Percentiles rank a stretch among this genome's conserved stretches.
Evolutionary conservation across 1,140 invertebrate species (phyloP).

Genomic region (Dinoponera quadriceps): DNA sequence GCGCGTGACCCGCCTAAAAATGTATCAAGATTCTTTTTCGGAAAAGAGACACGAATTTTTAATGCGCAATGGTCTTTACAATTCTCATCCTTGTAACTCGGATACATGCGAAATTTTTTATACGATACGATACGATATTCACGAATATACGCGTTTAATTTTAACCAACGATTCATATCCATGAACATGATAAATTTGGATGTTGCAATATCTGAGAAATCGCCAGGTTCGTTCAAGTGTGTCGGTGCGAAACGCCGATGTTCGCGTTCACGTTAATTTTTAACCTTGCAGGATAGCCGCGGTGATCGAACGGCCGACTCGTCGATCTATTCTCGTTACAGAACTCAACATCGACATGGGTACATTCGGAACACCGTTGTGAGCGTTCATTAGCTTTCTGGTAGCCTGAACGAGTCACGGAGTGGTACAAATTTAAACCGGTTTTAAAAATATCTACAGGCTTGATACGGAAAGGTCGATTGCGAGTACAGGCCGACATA

Average conservation of each 20-base stretch:
- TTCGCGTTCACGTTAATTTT: conserved; percentile 21
- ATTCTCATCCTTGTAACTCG: too few species aligned
- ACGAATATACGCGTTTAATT: background rate
- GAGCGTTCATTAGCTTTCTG: conserved; percentile 56
- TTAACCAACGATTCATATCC: background rate
- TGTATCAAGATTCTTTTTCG: too few species aligned
- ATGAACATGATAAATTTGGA: background rate
- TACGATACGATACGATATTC: too few species aligned
- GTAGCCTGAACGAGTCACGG: background rate
- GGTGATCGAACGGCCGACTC: conserved; percentile 16
- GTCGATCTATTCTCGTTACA: conserved; percentile 50
- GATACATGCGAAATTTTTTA: too few species aligned
- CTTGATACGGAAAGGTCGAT: conserved; percentile 47
- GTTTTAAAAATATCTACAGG: conserved; percentile 44
- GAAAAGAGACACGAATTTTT: too few species aligned
- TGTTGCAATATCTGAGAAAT: background rate
- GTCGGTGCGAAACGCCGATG: background rate
- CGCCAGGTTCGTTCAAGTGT: background rate
- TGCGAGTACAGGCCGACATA: conserved; percentile 9
- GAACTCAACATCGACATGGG: conserved; percentile 27
- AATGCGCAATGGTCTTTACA: too few species aligned
- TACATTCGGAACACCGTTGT: conserved; percentile 46
- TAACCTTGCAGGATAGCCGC: background rate
- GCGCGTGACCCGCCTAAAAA: background rate
- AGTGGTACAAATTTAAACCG: conserved; percentile 45